These are phyloP conservation scores for Otolemur crassicaudatus DNA, from an alignment of 2,797 vertebrate genomes.

Conservation along the genomic window DNA sequence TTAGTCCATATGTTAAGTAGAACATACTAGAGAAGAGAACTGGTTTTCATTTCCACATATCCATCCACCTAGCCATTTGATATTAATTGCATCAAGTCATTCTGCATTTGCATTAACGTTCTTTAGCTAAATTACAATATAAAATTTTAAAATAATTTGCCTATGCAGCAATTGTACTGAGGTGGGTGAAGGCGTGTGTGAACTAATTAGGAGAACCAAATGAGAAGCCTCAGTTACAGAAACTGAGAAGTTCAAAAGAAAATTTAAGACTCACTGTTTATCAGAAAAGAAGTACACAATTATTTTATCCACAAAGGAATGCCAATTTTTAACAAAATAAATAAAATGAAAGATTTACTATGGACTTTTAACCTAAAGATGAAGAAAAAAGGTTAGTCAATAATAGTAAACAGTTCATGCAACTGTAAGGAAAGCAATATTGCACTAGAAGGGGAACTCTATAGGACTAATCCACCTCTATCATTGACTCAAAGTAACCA, in stretches of 20 bases:
- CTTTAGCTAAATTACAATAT: conserved; percentile 51
- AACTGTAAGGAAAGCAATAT: conserved; percentile 87
- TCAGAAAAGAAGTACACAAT: conserved; percentile 65
- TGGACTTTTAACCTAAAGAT: conserved; percentile 80
- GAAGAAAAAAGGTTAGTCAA: conserved; percentile 75
- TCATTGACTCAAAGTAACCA: conserved; percentile 93
- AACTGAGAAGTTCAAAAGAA: conserved; percentile 51
- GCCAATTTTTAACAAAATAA: conserved; percentile 79
- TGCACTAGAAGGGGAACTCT: conserved; percentile 86
- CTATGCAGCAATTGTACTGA: conserved; percentile 37
- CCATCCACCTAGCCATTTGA: conserved; percentile 69
- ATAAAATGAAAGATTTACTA: conserved; percentile 79
- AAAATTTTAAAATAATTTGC: conserved; percentile 47
- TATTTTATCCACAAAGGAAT: conserved; percentile 76
- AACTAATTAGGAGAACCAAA: conserved; percentile 53
- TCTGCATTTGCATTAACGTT: conserved; percentile 67
- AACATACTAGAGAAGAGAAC: conserved; percentile 53
- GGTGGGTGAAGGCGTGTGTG: neutral
- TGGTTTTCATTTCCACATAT: conserved; percentile 62
- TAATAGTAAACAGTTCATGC: conserved; percentile 83
- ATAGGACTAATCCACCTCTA: conserved; percentile 67
- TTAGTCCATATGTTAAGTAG: conserved; percentile 23
- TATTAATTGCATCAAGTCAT: conserved; percentile 51
- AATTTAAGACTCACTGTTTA: conserved; percentile 70
- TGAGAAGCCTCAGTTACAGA: conserved; percentile 32